phyloP scores from a whole-genome alignment of 2,113 vertebrate genomes.

The Entomyzon cyanotis region DNA sequence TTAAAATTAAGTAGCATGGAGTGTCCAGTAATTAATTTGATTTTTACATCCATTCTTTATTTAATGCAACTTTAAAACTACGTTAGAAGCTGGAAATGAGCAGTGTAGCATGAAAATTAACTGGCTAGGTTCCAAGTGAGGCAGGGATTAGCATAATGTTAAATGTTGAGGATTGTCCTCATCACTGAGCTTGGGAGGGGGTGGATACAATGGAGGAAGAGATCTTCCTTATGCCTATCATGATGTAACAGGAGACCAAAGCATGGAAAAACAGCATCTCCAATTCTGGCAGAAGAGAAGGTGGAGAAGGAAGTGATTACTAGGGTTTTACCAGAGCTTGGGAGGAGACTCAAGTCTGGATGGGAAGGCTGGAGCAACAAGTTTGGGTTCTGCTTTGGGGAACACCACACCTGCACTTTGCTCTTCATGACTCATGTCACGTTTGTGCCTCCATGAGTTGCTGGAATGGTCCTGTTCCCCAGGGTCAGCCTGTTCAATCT shows the following conservation, averaged over 20 bases:
- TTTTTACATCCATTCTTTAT: constrained; percentile 74
- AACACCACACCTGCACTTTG: neutral
- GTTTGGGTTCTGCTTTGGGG: neutral
- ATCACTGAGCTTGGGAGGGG: neutral
- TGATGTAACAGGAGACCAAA: neutral
- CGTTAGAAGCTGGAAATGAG: constrained; percentile 59
- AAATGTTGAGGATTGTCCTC: constrained; percentile 5
- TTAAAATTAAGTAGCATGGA: constrained; percentile 80
- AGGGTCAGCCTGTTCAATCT: neutral
- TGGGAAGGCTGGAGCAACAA: fast-evolving
- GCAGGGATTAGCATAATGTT: constrained; percentile 47
- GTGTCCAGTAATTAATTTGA: constrained; percentile 79
- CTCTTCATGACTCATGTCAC: neutral
- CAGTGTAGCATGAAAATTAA: constrained; percentile 67
- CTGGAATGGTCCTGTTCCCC: neutral
- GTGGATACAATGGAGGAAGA: neutral
- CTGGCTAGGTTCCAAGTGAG: constrained; percentile 65
- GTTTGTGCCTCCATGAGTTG: neutral
- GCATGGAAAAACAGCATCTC: neutral
- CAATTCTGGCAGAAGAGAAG: neutral
- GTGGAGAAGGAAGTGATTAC: neutral
- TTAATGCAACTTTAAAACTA: constrained; percentile 74
- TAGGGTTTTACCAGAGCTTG: neutral
- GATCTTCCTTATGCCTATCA: neutral
- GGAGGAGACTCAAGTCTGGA: neutral